Evolutionary conservation across 2,113 vertebrate species (phyloP).

Genomic region (Pseudonaja textilis): DNA sequence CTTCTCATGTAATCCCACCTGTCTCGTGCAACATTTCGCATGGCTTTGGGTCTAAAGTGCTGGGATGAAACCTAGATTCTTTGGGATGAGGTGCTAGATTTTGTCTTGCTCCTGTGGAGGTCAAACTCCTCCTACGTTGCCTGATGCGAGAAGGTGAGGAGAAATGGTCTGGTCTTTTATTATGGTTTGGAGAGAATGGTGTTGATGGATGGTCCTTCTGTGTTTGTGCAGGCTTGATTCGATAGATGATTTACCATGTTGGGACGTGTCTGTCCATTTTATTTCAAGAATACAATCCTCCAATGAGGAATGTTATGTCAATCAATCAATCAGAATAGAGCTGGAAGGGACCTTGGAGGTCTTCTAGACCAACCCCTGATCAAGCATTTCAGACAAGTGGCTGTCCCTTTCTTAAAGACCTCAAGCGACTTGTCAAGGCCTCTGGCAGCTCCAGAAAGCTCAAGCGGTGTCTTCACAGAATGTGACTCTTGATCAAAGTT

Average conservation of each 20-base stretch:
- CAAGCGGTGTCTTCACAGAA: background rate
- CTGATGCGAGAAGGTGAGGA: too few relatives aligned
- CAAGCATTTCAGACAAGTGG: too few relatives aligned
- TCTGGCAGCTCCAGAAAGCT: conserved; percentile 48
- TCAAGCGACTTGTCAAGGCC: conserved; percentile 43
- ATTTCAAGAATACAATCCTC: too few relatives aligned
- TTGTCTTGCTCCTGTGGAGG: background rate
- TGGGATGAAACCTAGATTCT: background rate
- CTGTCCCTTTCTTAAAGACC: too few relatives aligned
- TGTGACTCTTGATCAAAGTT: background rate
- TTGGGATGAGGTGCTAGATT: too few relatives aligned
- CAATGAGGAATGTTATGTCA: background rate
- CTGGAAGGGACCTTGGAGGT: too few relatives aligned
- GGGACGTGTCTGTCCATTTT: background rate
- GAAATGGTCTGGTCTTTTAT: background rate
- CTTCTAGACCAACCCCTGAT: too few relatives aligned
- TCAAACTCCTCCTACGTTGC: background rate
- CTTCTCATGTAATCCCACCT: background rate
- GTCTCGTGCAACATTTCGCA: background rate
- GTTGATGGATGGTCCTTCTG: background rate
- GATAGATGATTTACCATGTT: background rate
- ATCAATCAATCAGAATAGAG: too few relatives aligned
- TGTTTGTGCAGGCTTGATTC: background rate
- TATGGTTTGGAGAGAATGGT: background rate
- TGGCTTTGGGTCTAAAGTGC: background rate